Evolutionary conservation across 2,797 vertebrate genomes (phyloP), one percentile per base, ranked within the genome.

Genomic region (Pyrrhura leucotis): DNA sequence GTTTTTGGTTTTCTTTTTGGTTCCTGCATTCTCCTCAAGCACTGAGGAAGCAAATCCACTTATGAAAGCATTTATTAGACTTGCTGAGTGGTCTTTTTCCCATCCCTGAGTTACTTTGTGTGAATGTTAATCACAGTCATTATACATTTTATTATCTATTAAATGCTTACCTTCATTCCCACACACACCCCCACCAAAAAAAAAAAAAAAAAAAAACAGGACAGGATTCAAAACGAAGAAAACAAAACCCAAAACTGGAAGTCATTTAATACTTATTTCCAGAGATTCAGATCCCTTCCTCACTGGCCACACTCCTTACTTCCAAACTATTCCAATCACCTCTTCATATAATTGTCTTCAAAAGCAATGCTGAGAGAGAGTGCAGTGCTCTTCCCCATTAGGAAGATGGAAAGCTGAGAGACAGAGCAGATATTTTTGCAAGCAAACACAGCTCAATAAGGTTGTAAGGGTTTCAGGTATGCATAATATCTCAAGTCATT

Each of bases 51-150:
- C 28, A 68, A 44, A 85, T 56, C 65, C 33, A 37, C 61, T 82
- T 37, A 53, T 6, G n/a, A 93, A 89, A 88, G 37, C 1, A 1
- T 74, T 85, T 75, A 80, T 83, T 91, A 83, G n/a, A 25, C 21
- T 88, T 71, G 56, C 48, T 2, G 2, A 82, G 85, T 26, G 65
- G 79, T 26, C 51, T 93, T 81, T 85, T 89, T 40, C 65, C 62
- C 73, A 82, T 50, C 82, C 56, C 74, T 33, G 47, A 66, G 33
- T 58, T 92, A 48, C 67, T 16, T 66, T 42, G n/a, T 67, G 33
- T 73, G 78, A 72, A 90, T 79, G 50, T 76, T 95, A 94, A 94
- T 85, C 25, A 50, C 13, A 42, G 54, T 39, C 47, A 89, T 76
- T 82, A 73, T 9, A 31, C 13, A 7, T 39, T 68, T 88, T 48